phyloP scores from a whole-genome alignment of 92 coral and sea anemone genomes.

The Bergia sp. region DNA sequence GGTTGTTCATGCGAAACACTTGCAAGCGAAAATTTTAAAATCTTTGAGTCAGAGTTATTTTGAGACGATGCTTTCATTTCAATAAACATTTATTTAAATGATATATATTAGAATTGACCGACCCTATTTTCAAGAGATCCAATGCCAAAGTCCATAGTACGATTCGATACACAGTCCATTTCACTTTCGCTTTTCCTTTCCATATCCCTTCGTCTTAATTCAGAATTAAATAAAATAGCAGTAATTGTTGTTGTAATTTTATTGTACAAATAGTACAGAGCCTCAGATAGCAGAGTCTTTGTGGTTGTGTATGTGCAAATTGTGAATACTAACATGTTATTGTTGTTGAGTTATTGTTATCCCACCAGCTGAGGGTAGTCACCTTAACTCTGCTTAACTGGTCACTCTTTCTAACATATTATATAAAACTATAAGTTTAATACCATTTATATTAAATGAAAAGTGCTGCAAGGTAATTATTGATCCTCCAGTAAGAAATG shows the following conservation, averaged over 20 bases:
- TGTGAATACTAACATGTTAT: background rate
- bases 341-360: background rate
- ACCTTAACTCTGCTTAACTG: no score
- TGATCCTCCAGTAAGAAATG: no score
- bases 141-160: no score
- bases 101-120: no score
- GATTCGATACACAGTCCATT: background rate
- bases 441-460: no score
- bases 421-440: no score
- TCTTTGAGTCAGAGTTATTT: background rate
- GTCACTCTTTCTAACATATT: no score
- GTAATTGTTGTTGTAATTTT: no score
- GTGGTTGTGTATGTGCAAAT: background rate
- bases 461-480: no score
- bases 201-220: no score
- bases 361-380: background rate
- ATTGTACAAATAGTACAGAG: no score
- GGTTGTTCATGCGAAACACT: background rate
- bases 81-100: background rate
- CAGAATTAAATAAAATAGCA: background rate
- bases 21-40: background rate
- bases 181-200: background rate
- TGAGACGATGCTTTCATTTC: background rate
- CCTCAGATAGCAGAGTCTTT: background rate
- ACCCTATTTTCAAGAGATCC: no score